These are phyloP conservation scores for Halisarca cf. caerulea DNA, from an alignment of 37 sponge, comb jelly and placozoan genomes.

Conservation along the genomic window DNA sequence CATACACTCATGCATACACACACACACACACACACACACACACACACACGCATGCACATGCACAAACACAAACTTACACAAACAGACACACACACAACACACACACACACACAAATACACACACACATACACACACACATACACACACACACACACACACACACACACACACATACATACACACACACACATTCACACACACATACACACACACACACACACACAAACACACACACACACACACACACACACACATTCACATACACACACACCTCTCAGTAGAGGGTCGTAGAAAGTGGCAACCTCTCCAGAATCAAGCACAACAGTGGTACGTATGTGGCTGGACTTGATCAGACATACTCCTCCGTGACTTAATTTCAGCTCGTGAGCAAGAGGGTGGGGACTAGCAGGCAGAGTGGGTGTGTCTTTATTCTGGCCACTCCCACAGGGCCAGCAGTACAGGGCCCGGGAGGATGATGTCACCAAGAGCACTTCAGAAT, in stretches of 20 bases:
- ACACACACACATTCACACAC: neutral
- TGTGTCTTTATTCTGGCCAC: neutral
- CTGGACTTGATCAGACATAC: slow-evolving; percentile 53
- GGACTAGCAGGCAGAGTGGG: slow-evolving; percentile 15
- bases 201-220: slow-evolving; percentile 35
- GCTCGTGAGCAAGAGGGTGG: slow-evolving; percentile 61
- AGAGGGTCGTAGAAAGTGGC: slow-evolving; percentile 86
- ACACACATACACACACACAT: slow-evolving; percentile 22
- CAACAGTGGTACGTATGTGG: slow-evolving; percentile 61
- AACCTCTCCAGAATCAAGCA: slow-evolving; percentile 59
- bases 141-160: too few relatives aligned
- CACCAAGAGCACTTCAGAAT: slow-evolving; percentile 84
- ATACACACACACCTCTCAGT: slow-evolving; percentile 52
- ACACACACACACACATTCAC: too few relatives aligned
- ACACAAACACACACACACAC: neutral
- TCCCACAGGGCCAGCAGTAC: slow-evolving; percentile 65
- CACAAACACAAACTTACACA: too few relatives aligned
- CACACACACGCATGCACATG: neutral
- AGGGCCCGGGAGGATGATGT: slow-evolving; percentile 29
- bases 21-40: too few relatives aligned
- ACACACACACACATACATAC: neutral
- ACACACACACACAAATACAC: neutral
- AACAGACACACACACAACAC: slow-evolving; percentile 14
- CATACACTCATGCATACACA: neutral
- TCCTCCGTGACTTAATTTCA: slow-evolving; percentile 51